Evolutionary conservation across 2,888 invertebrate species (phyloP).

Genomic region (Lysandra coridon): DNA sequence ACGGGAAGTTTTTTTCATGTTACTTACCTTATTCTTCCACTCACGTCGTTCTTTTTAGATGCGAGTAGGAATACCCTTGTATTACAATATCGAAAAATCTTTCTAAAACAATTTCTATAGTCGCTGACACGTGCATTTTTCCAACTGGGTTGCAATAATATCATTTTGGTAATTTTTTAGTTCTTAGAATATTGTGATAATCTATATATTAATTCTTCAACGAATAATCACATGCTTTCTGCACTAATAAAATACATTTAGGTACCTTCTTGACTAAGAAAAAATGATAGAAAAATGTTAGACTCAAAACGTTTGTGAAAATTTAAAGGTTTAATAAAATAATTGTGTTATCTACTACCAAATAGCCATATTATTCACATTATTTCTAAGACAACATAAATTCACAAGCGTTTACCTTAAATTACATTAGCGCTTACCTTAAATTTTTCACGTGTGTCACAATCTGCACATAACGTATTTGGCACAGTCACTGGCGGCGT

Average conservation of each 20-base stretch:
- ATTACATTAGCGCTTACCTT: conserved; percentile 1
- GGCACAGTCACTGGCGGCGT: conserved; percentile 52
- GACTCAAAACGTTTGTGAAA: too few relatives aligned
- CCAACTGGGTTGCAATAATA: not conserved
- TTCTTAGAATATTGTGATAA: not conserved
- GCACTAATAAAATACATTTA: too few relatives aligned
- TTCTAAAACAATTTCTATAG: not conserved
- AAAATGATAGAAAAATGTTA: too few relatives aligned
- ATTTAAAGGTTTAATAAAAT: not conserved
- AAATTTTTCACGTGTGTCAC: conserved; percentile 10
- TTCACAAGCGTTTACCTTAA: not conserved
- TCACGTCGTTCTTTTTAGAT: too few relatives aligned
- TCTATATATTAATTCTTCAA: not conserved
- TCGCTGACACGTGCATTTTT: not conserved
- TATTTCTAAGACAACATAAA: not conserved
- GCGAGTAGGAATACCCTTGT: too few relatives aligned
- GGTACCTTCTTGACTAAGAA: too few relatives aligned
- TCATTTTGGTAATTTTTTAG: not conserved
- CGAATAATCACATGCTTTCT: not conserved
- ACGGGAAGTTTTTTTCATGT: too few relatives aligned
- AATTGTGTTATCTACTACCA: not conserved
- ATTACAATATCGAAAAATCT: too few relatives aligned
- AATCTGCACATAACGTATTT: not conserved
- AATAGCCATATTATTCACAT: not conserved
- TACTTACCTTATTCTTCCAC: too few relatives aligned